Percentiles rank a stretch among this genome's conserved stretches.
Conservation (phyloP, 30 jellyfish, hydroid and myxozoan genomes). For the Nemopilema nomurai region DNA sequence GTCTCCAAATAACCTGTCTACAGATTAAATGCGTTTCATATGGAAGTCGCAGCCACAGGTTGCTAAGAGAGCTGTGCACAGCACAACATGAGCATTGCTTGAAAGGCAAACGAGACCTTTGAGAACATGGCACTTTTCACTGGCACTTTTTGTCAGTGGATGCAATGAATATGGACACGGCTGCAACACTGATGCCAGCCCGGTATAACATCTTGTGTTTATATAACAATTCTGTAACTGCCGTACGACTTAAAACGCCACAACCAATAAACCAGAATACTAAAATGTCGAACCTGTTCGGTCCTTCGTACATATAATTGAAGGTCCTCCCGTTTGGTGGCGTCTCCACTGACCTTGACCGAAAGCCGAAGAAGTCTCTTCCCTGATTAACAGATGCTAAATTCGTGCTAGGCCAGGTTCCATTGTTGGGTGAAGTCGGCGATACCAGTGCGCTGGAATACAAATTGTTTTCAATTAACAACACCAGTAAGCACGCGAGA, state of each 20-base stretch:
- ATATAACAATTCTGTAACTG: not conserved
- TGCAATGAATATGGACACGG: no score
- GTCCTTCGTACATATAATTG: constrained; percentile 9
- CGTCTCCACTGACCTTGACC: constrained; percentile 55
- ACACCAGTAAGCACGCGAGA: not conserved
- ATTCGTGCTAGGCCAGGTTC: constrained; percentile 33
- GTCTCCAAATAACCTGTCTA: no score
- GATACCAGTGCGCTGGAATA: constrained; percentile 8
- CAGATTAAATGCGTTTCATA: no score
- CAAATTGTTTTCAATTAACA: not conserved
- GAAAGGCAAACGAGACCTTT: no score
- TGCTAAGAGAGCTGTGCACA: no score
- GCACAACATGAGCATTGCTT: no score
- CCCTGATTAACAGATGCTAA: constrained; percentile 10
- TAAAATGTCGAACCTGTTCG: constrained; percentile 18
- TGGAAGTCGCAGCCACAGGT: no score
- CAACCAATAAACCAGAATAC: not conserved
- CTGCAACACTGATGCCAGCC: not conserved
- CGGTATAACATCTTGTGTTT: not conserved
- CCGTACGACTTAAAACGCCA: not conserved
- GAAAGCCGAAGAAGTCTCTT: constrained; percentile 42
- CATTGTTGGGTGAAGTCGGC: constrained; percentile 47
- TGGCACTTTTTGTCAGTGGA: no score
- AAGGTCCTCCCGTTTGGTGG: constrained; percentile 12
- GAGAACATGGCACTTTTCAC: no score